phyloP scores from a whole-genome alignment of 2,113 vertebrate species.

The Phodopus roborovskii region DNA sequence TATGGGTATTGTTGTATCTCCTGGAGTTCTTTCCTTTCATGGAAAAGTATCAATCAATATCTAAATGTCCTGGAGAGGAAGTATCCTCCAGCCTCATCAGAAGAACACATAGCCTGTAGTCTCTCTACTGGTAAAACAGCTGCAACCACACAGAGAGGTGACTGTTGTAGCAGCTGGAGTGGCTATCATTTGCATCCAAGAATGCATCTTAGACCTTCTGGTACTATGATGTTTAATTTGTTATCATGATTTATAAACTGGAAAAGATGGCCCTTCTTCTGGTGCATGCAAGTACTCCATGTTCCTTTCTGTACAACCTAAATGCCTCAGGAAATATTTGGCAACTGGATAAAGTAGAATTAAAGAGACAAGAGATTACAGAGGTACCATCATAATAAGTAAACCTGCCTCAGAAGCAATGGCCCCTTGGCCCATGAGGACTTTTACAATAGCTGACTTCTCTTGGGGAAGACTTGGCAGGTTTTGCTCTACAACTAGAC shows the following conservation, averaged over 20 bases:
- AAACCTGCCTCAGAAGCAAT: conserved; percentile 80
- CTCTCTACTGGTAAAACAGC: background rate
- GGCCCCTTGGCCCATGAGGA: conserved; percentile 38
- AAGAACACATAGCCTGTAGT: accelerated
- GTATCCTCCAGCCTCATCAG: accelerated
- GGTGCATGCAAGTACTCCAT: background rate
- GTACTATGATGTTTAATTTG: conserved; percentile 81
- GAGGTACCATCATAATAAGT: conserved; percentile 84
- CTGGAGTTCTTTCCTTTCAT: background rate
- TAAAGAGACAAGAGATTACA: conserved; percentile 83
- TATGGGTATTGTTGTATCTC: background rate
- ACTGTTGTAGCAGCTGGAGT: background rate
- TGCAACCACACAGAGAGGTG: background rate
- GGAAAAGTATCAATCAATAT: background rate
- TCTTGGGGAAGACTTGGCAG: background rate
- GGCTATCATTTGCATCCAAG: conserved; percentile 53
- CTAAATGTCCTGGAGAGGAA: background rate
- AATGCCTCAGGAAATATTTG: conserved; percentile 79
- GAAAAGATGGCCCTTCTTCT: conserved; percentile 75
- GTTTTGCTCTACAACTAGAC: background rate
- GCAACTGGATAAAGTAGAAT: conserved; percentile 85
- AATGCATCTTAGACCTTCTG: conserved; percentile 72
- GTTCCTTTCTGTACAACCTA: conserved; percentile 75
- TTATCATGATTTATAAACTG: conserved; percentile 72
- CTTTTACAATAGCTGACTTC: conserved; percentile 6